Evolutionary conservation across 1,140 invertebrate species (phyloP).

Genomic region (Plectrocnemia conspersa): DNA sequence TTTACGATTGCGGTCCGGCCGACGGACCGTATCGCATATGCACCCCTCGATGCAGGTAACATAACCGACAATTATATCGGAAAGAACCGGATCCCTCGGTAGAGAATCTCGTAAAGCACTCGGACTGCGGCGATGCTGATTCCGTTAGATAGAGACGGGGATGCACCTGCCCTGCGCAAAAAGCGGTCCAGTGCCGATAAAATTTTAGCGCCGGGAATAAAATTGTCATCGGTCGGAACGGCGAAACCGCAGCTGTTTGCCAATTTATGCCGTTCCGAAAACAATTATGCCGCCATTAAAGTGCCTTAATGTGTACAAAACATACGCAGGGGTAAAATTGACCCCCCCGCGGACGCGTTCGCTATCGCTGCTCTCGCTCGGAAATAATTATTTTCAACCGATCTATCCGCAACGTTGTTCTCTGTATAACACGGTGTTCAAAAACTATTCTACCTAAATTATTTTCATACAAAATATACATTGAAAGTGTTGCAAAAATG

Average conservation of each 20-base stretch:
- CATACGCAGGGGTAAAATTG: too few relatives aligned
- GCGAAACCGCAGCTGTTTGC: constrained; percentile 11
- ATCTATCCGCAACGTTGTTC: too few relatives aligned
- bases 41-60: constrained; percentile 33
- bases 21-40: constrained; percentile 31
- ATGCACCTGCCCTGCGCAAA: background rate
- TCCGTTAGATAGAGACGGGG: constrained; percentile 27
- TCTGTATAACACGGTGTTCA: too few relatives aligned
- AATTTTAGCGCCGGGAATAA: constrained; percentile 19
- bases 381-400: too few relatives aligned
- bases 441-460: too few relatives aligned
- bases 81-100: too few relatives aligned
- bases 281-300: constrained; percentile 31
- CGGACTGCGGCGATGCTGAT: constrained; percentile 26
- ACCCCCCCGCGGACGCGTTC: too few relatives aligned
- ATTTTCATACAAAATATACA: too few relatives aligned
- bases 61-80: too few relatives aligned
- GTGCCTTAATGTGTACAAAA: too few relatives aligned
- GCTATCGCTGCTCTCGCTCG: too few relatives aligned
- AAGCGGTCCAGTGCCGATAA: constrained; percentile 9
- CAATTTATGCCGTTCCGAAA: constrained; percentile 24
- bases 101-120: constrained; percentile 35
- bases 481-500: too few relatives aligned
- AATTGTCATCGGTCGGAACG: constrained; percentile 3
- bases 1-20: background rate